Percentiles rank a stretch among this genome's conserved stretches.
Conservation (phyloP, 1,140 invertebrate genomes). For the Hestina assimilis region DNA sequence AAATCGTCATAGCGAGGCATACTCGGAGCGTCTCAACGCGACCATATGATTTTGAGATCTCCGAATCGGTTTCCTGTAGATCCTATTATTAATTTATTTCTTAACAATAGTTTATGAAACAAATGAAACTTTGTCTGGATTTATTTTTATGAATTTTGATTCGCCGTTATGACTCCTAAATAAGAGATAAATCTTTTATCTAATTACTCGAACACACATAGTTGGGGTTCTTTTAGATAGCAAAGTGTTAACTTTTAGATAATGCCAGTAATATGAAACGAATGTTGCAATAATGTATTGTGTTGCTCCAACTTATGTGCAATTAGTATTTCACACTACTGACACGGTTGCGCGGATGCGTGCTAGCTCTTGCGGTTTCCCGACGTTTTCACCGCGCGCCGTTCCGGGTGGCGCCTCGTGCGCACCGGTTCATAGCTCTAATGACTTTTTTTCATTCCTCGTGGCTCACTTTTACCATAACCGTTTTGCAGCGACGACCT, state of each 20-base stretch:
- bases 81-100: conserved; percentile 76
- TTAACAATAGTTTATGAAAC: conserved; percentile 72
- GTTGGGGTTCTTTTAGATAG: conserved; percentile 8
- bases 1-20: conserved; percentile 69
- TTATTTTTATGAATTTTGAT: conserved; percentile 38
- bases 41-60: conserved; percentile 69
- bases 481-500: conserved; percentile 20
- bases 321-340: conserved; percentile 76
- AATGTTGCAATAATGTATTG: conserved; percentile 28
- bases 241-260: background rate
- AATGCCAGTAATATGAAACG: conserved; percentile 5
- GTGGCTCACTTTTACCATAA: conserved; percentile 46
- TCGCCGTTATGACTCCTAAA: conserved; percentile 40
- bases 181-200: conserved; percentile 10
- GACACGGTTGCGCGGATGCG: conserved; percentile 70
- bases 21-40: conserved; percentile 62
- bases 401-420: conserved; percentile 71
- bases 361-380: conserved; percentile 68
- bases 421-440: conserved; percentile 57
- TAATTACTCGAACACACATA: conserved; percentile 2
- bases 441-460: conserved; percentile 55
- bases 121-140: conserved; percentile 69
- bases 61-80: conserved; percentile 76
- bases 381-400: conserved; percentile 69
- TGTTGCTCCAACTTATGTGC: conserved; percentile 46